phyloP scores from a whole-genome alignment of 2,888 invertebrate species.

The Dexiosoma caninum region DNA sequence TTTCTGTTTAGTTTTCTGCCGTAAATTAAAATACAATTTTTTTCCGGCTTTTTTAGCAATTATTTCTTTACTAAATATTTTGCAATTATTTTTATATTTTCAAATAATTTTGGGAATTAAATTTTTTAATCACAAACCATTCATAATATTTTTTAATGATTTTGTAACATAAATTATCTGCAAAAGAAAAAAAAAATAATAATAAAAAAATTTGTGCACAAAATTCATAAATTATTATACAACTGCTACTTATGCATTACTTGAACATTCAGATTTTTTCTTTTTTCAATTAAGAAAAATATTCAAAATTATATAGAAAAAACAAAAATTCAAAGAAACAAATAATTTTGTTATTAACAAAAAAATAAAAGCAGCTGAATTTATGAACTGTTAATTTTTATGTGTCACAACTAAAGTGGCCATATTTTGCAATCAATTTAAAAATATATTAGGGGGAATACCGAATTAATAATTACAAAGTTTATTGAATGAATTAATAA shows the following conservation, averaged over 20 bases:
- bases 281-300: slow-evolving; percentile 29
- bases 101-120: not conserved
- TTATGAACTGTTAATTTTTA: slow-evolving; percentile 60
- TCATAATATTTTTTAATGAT: slow-evolving; percentile 39
- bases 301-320: not conserved
- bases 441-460: not conserved
- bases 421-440: slow-evolving; percentile 47
- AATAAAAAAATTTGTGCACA: too few species aligned
- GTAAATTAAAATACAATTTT: not conserved
- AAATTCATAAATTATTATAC: slow-evolving; percentile 47
- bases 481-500: too few species aligned
- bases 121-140: slow-evolving; percentile 46
- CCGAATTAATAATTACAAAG: too few species aligned
- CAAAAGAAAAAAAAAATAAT: slow-evolving; percentile 4
- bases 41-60: not conserved
- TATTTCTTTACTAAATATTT: not conserved
- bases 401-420: slow-evolving; percentile 57
- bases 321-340: slow-evolving; percentile 7
- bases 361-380: slow-evolving; percentile 5
- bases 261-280: not conserved
- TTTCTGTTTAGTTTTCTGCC: not conserved
- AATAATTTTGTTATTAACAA: slow-evolving; percentile 35
- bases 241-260: not conserved
- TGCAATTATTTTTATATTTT: not conserved
- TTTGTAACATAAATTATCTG: slow-evolving; percentile 43